Conservation (phyloP, 92 coral and sea anemone genomes). For the Epizoanthus illoricatus region DNA sequence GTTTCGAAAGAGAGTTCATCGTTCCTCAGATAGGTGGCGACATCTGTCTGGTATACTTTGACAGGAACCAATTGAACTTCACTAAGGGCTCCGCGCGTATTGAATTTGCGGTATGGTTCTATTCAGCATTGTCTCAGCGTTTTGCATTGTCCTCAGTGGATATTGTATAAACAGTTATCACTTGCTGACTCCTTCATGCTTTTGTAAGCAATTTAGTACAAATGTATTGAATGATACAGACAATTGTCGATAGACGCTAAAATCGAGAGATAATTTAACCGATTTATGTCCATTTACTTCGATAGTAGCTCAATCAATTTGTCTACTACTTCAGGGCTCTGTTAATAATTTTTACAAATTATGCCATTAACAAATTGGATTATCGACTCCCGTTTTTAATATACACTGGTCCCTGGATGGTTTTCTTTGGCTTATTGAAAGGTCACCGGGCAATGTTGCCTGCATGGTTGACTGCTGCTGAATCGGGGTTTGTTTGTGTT, state of each 20-base stretch:
- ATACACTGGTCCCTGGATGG: background rate
- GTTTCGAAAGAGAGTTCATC: too few species aligned
- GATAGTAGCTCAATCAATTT: background rate
- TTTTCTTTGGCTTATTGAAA: background rate
- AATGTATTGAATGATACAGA: background rate
- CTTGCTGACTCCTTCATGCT: too few species aligned
- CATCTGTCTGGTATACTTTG: conserved; percentile 22
- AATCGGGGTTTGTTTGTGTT: background rate
- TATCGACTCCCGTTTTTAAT: background rate
- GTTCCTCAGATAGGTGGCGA: conserved; percentile 24
- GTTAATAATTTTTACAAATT: background rate
- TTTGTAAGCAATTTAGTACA: background rate
- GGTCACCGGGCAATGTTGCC: background rate
- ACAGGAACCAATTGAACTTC: conserved; percentile 5
- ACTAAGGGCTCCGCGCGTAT: background rate
- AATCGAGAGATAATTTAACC: too few species aligned
- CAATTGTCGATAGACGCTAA: too few species aligned
- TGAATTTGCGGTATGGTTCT: background rate
- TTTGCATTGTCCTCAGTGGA: background rate
- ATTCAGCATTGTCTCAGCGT: conserved; percentile 1
- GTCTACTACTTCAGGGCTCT: too few species aligned
- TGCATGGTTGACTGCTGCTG: background rate
- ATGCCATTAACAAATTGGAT: conserved; percentile 13
- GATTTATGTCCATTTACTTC: background rate
- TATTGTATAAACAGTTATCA: background rate